These are phyloP conservation scores for Coenobita brevimanus DNA, from an alignment of 1,140 invertebrate species.

Conservation along the genomic window DNA sequence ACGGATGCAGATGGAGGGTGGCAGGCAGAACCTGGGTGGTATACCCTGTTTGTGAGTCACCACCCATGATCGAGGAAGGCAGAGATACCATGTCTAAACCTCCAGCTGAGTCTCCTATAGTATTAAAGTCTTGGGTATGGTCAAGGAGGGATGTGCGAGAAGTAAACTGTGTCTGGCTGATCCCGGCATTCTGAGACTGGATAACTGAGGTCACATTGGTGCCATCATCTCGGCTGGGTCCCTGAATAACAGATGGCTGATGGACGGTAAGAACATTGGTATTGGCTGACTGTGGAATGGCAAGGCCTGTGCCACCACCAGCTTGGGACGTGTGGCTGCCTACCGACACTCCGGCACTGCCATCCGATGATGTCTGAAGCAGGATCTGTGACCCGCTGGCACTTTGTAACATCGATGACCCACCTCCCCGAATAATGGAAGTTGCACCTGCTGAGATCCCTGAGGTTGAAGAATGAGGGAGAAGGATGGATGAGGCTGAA, in stretches of 20 bases:
- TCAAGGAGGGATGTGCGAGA: constrained; percentile 24
- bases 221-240: constrained; percentile 39
- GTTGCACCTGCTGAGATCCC: constrained; percentile 8
- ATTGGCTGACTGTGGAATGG: constrained; percentile 34
- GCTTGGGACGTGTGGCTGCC: constrained; percentile 10
- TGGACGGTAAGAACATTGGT: constrained; percentile 40
- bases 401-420: constrained; percentile 30
- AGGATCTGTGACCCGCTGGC: constrained; percentile 37
- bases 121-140: constrained; percentile 39
- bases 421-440: constrained; percentile 23
- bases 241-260: constrained; percentile 57
- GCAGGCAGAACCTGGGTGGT: constrained; percentile 12
- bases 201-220: constrained; percentile 56
- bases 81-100: constrained; percentile 51
- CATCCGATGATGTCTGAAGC: constrained; percentile 22
- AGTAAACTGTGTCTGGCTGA: constrained; percentile 24
- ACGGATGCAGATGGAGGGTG: constrained; percentile 29
- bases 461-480: constrained; percentile 44
- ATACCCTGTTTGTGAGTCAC: constrained; percentile 1
- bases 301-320: constrained; percentile 19
- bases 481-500: constrained; percentile 47
- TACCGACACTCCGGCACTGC: constrained; percentile 14
- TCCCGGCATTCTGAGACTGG: constrained; percentile 45
- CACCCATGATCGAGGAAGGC: constrained; percentile 30
- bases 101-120: constrained; percentile 33